Conservation (phyloP, 1,140 invertebrate genomes). For the Ladona fulva region DNA sequence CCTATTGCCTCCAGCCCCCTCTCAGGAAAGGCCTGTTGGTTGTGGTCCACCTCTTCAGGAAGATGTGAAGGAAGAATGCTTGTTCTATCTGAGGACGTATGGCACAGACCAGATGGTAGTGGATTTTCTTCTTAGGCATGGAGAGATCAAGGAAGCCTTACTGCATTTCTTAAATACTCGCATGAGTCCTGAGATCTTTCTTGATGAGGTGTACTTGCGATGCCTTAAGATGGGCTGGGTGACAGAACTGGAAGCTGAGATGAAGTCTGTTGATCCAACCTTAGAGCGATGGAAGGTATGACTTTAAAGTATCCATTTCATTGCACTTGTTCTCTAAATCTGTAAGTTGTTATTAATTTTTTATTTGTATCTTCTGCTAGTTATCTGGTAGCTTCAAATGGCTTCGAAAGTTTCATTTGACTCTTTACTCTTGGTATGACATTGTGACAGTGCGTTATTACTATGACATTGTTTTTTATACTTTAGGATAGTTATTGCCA, state of each 20-base stretch:
- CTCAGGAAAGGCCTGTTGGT: constrained; percentile 20
- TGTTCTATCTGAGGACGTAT: constrained; percentile 62
- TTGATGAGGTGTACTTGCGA: constrained; percentile 55
- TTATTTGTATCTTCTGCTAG: too few relatives aligned
- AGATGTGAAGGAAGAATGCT: constrained; percentile 57
- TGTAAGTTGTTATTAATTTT: too few relatives aligned
- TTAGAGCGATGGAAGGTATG: constrained; percentile 54
- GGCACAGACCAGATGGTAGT: constrained; percentile 57
- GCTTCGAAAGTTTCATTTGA: too few relatives aligned
- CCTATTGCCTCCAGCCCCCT: constrained; percentile 15
- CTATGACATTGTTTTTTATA: too few relatives aligned
- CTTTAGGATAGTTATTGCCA: too few relatives aligned
- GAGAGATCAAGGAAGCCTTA: constrained; percentile 48
- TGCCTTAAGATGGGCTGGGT: constrained; percentile 52
- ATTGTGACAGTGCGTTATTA: too few relatives aligned
- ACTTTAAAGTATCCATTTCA: too few relatives aligned
- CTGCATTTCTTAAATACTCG: constrained; percentile 52
- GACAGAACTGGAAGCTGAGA: constrained; percentile 46
- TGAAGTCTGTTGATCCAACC: constrained; percentile 50
- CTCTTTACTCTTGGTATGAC: too few relatives aligned
- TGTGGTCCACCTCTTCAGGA: constrained; percentile 36
- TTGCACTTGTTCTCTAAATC: too few relatives aligned
- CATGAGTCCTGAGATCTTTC: constrained; percentile 55
- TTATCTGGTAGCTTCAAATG: too few relatives aligned
- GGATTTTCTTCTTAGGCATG: constrained; percentile 57